Base-by-base conservation (phyloP, 2,113 vertebrate genomes). In the Nesoenas mayeri region DNA sequence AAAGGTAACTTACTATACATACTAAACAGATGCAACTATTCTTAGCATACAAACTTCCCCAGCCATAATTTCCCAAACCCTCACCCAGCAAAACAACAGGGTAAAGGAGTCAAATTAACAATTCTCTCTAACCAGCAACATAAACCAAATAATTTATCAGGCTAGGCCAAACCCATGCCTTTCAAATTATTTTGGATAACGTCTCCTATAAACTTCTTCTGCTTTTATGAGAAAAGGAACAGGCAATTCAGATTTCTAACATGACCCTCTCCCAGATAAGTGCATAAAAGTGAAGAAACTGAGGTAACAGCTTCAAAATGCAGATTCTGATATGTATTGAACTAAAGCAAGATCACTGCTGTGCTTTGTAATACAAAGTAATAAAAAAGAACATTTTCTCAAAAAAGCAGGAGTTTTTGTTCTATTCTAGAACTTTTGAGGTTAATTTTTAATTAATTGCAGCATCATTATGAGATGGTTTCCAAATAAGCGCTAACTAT, bases 401-500 rank as follows among this genome's bases (percentile, higher is more conserved):
- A 82, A 34, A 56, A 65, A 9, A 61, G 18, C 19, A 47, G 5
- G 53, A 67, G 40, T 57, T 70, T 64, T 66, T 71, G 47, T 70
- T 67, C 83, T 36, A 34, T 82, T 62, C 26, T 65, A 61, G 82
- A 50, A 85, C 93, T 88, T 72, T 19, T 70, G 56, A 94, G 48
- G 56, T 18, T 64, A 93, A 64, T 79, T 58, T 81, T 91, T 80
- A 92, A 83, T 85, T 88, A 95, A 77, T 9, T 81, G 77, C 77
- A 83, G 79, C 34, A 82, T 60, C 26, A 85, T 78, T 91, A 92
- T 66, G 84, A 42, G 18, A 57, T 5, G 72, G 32, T 22, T 50
- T 94, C 92, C 71, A 92, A 95, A 86, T 83, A 97, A 97, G 80
- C 34, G 57, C 75, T 66, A 91, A 89, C 84, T 88, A 66, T 89